Percentiles rank a stretch among this genome's conserved stretches.
Evolutionary conservation across 1,140 invertebrate genomes (phyloP).

Genomic region (Trypoxylus dichotomus): DNA sequence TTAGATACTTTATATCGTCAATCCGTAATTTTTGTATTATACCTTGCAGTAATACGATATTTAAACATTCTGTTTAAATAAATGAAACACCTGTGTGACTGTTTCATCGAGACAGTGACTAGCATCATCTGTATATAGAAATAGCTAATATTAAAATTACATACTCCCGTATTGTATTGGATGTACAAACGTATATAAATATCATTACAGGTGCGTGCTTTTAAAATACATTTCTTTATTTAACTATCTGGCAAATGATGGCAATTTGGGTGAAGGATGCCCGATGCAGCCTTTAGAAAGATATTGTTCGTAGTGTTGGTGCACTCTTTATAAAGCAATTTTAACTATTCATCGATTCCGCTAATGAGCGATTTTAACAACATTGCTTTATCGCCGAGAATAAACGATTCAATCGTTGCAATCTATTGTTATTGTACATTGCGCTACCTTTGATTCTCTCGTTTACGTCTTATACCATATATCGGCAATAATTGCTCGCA

Average conservation of each 20-base stretch:
- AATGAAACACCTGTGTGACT: too few species aligned
- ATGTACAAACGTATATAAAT: not conserved
- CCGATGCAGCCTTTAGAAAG: not conserved
- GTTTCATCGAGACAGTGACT: too few species aligned
- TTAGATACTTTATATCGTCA: too few species aligned
- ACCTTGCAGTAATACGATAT: too few species aligned
- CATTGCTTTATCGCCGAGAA: not conserved
- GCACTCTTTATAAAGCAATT: conserved; percentile 9
- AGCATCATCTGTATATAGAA: too few species aligned
- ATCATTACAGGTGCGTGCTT: not conserved
- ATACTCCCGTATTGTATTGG: not conserved
- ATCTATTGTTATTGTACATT: not conserved
- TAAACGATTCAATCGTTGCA: not conserved
- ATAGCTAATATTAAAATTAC: too few species aligned
- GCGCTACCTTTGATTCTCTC: not conserved
- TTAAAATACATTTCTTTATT: conserved; percentile 1
- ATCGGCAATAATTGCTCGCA: not conserved
- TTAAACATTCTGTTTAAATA: too few species aligned
- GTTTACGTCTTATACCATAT: not conserved
- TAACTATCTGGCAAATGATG: not conserved
- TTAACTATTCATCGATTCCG: not conserved
- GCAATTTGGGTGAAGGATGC: not conserved
- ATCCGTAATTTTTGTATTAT: too few species aligned
- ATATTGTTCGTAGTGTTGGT: not conserved
- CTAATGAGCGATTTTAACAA: not conserved